Conservation (phyloP, 2,888 invertebrate genomes). For the Drosophila robusta region DNA sequence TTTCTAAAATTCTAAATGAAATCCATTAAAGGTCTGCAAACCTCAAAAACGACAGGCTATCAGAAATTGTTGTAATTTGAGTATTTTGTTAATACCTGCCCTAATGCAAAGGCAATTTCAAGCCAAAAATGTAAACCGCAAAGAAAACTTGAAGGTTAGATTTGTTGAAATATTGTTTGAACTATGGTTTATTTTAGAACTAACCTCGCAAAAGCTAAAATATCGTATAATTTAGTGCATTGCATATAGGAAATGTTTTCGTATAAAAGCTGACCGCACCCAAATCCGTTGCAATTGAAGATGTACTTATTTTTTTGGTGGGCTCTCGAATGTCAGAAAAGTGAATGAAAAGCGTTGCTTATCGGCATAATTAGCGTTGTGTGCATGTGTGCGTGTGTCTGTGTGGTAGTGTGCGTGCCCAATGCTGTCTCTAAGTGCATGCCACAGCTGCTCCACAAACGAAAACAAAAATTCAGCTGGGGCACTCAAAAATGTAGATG, state of each 20-base stretch:
- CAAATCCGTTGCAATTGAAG: constrained; percentile 37
- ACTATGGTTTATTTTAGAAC: not conserved
- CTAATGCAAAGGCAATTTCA: too few relatives aligned
- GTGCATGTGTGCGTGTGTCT: constrained; percentile 11
- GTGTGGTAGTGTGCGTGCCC: constrained; percentile 12
- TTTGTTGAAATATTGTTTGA: too few relatives aligned
- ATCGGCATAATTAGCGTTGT: constrained; percentile 45
- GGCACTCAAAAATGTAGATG: constrained; percentile 60
- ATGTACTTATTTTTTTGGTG: constrained; percentile 6
- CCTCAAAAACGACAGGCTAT: too few relatives aligned
- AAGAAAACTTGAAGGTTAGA: too few relatives aligned
- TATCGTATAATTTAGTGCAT: constrained; percentile 9
- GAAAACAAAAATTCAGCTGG: constrained; percentile 9
- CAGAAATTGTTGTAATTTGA: too few relatives aligned
- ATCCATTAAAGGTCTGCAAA: too few relatives aligned
- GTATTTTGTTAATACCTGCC: too few relatives aligned
- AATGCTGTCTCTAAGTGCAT: constrained; percentile 50
- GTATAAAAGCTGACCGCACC: constrained; percentile 15
- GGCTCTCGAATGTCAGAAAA: constrained; percentile 22
- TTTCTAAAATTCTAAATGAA: too few relatives aligned
- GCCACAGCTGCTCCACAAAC: constrained; percentile 51
- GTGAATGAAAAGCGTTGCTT: constrained; percentile 58
- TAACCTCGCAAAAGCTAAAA: constrained; percentile 22
- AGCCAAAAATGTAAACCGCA: too few relatives aligned
- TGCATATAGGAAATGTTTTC: constrained; percentile 23